These are phyloP conservation scores for Pogonocichla stellata DNA, from an alignment of 2,113 vertebrate species.

Conservation along the genomic window DNA sequence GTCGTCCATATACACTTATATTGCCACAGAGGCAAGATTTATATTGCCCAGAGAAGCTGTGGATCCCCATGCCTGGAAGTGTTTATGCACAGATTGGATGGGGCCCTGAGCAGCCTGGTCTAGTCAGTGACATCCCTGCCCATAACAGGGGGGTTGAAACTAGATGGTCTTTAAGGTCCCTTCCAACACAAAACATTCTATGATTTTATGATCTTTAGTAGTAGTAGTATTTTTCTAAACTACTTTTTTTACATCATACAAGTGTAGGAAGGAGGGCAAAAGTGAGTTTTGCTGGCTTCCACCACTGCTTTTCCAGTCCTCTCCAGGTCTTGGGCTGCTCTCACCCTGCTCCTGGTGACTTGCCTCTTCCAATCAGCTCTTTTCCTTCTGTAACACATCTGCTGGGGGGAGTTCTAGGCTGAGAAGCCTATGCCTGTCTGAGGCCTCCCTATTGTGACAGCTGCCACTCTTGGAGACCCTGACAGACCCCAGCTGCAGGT, in stretches of 20 bases:
- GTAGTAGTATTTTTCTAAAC: background rate
- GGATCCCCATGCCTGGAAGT: background rate
- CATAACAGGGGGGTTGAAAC: background rate
- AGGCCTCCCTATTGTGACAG: background rate
- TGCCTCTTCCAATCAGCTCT: fast-evolving
- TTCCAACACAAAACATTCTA: background rate
- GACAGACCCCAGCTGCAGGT: background rate
- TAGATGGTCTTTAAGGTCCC: background rate
- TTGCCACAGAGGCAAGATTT: background rate
- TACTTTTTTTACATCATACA: background rate
- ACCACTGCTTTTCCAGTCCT: background rate
- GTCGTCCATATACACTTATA: background rate
- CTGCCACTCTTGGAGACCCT: background rate
- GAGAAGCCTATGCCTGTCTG: fast-evolving
- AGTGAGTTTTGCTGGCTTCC: background rate
- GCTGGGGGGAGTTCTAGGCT: background rate
- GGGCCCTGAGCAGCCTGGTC: background rate
- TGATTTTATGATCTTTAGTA: background rate
- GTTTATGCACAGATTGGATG: background rate
- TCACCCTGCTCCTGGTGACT: background rate
- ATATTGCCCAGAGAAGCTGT: background rate
- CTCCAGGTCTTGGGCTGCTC: background rate
- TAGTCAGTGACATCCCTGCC: background rate
- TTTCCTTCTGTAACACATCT: background rate
- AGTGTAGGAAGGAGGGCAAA: fast-evolving